Evolutionary conservation across 2,797 vertebrate genomes (phyloP).

Genomic region (Periparus ater): DNA sequence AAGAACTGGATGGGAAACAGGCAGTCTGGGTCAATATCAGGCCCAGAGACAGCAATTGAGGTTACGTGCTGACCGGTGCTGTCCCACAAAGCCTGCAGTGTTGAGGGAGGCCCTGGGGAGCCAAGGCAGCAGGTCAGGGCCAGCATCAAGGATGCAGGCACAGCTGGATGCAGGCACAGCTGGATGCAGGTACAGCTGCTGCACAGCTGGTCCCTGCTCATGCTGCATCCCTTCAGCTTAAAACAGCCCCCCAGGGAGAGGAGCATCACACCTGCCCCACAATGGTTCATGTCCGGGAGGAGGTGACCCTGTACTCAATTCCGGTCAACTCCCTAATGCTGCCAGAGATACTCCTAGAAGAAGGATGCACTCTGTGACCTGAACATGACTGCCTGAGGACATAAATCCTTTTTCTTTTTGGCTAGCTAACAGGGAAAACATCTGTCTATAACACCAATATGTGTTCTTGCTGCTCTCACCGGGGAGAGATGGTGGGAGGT

Average conservation of each 20-base stretch:
- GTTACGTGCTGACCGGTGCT: rapidly evolving
- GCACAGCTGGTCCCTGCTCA: rapidly evolving
- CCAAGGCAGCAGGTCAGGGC: background rate
- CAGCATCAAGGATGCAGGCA: background rate
- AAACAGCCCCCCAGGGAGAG: background rate
- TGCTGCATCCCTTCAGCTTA: background rate
- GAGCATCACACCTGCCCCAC: background rate
- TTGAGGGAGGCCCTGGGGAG: background rate
- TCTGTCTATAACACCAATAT: background rate
- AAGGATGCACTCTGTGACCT: background rate
- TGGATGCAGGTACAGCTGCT: background rate
- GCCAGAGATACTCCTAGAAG: background rate
- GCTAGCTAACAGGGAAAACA: background rate
- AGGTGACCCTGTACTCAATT: background rate
- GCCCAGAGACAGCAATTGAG: rapidly evolving
- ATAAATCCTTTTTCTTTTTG: background rate
- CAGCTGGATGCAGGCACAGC: background rate
- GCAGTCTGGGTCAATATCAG: background rate
- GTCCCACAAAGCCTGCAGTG: background rate
- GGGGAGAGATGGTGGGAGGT: background rate
- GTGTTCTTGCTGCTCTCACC: background rate
- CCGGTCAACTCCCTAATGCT: rapidly evolving
- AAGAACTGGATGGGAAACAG: background rate
- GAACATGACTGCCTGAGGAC: background rate
- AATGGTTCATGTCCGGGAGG: rapidly evolving